Evolutionary conservation across 2,113 vertebrate genomes (phyloP), one percentile per base, ranked within the genome.

Genomic region (Syngnathoides biaculeatus): DNA sequence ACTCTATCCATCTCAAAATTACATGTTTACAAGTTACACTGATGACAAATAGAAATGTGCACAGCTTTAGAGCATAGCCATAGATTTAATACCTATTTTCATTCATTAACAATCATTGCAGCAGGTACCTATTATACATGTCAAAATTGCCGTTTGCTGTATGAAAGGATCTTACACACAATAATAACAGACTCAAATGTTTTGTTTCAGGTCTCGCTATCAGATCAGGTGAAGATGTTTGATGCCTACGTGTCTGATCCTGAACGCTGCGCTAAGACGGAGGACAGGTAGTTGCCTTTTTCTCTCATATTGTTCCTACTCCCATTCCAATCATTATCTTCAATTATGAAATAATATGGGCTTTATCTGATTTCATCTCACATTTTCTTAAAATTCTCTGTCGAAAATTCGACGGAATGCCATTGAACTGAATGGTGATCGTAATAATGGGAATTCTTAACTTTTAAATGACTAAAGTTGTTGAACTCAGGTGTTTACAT

Each of bases 121-220:
- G n/a, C n/a, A n/a, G n/a, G n/a, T n/a, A n/a, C n/a, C n/a, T n/a
- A n/a, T n/a, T n/a, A n/a, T n/a, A n/a, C n/a, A n/a, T 14, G 50
- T 22, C 50, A 52, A 22, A 8, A 52, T 52, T 22, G 50, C 19
- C 47, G 14, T 47, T 48, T 5, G 45, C 45, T 48, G 45, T 17
- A 20, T 35, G 30, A 35, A 35, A 47, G 14, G 43, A 45, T 14
- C 43, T 45, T 45, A 10, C 43, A 45, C 15, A 17, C 1, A 2
- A 9, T 22, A 22, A 10, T 22, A 52, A 52, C 13, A 30, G 2
- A 57, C 11, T 26, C 5, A 55, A 14, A 59, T 70, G 39, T 69
- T 40, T 74, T 84, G 68, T 89, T 92, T 48, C 84, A 96, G 95
- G 93, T 93, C 74, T 76, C 90, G 64, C 68, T 91, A 71, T 74